Conservation (phyloP, 2,113 vertebrate genomes). For the Benthochromis sp. region DNA sequence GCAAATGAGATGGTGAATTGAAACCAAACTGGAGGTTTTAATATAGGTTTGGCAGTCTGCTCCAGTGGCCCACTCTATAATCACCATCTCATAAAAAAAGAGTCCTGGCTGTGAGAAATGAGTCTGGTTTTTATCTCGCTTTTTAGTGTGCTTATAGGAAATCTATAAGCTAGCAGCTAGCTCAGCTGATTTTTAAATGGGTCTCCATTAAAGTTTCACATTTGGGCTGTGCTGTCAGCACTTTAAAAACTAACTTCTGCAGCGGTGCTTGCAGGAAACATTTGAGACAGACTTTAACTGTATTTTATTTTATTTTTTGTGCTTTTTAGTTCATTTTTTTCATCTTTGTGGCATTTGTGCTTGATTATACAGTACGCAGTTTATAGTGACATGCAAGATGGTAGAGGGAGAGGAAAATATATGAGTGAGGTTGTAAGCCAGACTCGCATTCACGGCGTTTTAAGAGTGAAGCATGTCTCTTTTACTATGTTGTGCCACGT, state of each 20-base stretch:
- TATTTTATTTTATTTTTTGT: neutral
- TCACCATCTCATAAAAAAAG: neutral
- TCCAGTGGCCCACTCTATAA: neutral
- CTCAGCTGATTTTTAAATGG: constrained; percentile 14
- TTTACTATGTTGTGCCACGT: neutral
- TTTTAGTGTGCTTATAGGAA: constrained; percentile 14
- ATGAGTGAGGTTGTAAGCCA: constrained; percentile 2
- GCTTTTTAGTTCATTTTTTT: neutral
- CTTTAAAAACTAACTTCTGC: constrained; percentile 5
- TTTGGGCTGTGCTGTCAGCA: constrained; percentile 5
- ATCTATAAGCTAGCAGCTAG: constrained; percentile 21
- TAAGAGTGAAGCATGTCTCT: neutral
- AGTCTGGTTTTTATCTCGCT: constrained; percentile 5
- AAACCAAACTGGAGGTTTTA: neutral
- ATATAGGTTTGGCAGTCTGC: neutral
- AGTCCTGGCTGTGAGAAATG: constrained; percentile 5
- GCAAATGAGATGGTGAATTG: constrained; percentile 2
- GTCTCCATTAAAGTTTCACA: constrained; percentile 7
- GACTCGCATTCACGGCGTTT: neutral
- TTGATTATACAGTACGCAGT: constrained; percentile 27
- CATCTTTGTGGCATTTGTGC: constrained; percentile 23
- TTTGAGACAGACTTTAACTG: neutral
- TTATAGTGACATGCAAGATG: constrained; percentile 30
- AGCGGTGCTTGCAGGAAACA: neutral
- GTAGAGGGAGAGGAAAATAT: constrained; percentile 18